Evolutionary conservation across 2,888 invertebrate species (phyloP).

Genomic region (Mimachlamys varia): DNA sequence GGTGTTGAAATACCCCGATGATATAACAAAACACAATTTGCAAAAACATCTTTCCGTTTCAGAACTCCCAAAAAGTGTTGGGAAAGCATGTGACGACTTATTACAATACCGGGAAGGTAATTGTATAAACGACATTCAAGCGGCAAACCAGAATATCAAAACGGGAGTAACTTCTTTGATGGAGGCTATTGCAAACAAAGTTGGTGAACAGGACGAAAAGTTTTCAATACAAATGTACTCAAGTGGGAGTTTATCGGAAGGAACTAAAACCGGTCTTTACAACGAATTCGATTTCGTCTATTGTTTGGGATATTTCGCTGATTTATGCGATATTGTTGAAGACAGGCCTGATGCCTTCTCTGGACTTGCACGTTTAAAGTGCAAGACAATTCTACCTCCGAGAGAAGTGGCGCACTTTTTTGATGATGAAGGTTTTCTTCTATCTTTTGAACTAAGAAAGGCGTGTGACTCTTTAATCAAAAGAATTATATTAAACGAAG

Average conservation of each 20-base stretch:
- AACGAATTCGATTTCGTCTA: slow-evolving; percentile 1
- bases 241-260: neutral
- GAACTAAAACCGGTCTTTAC: neutral
- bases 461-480: neutral
- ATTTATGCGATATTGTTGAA: neutral
- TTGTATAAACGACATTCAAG: neutral
- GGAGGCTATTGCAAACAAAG: neutral
- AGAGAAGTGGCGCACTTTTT: neutral
- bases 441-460: neutral
- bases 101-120: neutral
- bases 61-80: neutral
- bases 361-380: neutral
- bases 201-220: neutral
- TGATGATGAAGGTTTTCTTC: neutral
- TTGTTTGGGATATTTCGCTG: neutral
- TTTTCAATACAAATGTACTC: neutral
- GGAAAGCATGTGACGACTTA: neutral
- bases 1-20: neutral
- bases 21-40: neutral
- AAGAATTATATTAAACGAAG: neutral
- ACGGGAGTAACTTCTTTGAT: neutral
- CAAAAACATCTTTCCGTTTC: neutral
- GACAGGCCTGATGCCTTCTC: neutral
- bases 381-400: neutral
- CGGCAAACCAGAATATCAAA: neutral